These are phyloP conservation scores for Chaetops frenatus DNA, from an alignment of 2,113 vertebrate genomes.

Conservation along the genomic window DNA sequence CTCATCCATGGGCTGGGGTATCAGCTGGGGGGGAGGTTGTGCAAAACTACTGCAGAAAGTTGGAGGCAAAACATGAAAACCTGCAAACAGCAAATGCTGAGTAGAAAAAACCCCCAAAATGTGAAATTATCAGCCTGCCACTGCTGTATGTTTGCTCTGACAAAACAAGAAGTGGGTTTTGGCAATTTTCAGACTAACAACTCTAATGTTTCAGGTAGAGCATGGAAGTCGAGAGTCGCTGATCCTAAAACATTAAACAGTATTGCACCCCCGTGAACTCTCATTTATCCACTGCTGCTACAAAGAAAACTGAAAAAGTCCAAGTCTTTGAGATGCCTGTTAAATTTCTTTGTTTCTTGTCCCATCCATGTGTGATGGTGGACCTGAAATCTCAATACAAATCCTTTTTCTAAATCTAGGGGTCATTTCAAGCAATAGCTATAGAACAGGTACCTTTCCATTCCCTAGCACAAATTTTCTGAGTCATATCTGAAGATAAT, in stretches of 20 bases:
- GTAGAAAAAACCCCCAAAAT: rapidly evolving
- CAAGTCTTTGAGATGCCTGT: background rate
- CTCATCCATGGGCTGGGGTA: background rate
- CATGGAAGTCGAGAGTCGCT: background rate
- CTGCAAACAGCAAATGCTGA: background rate
- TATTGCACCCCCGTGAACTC: background rate
- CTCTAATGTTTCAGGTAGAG: background rate
- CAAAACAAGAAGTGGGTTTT: background rate
- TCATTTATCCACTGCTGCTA: background rate
- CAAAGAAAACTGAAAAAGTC: background rate
- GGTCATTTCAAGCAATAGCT: background rate
- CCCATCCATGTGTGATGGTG: background rate
- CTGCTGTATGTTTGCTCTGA: background rate
- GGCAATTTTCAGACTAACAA: background rate
- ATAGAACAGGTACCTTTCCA: background rate
- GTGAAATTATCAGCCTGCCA: background rate
- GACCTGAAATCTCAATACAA: background rate
- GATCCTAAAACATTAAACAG: background rate
- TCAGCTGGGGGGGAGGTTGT: rapidly evolving
- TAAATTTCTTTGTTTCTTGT: background rate
- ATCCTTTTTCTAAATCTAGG: background rate
- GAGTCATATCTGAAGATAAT: background rate
- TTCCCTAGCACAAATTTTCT: background rate
- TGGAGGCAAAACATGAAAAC: background rate
- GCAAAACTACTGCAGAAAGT: background rate